Percentiles rank a stretch among this genome's conserved stretches.
Evolutionary conservation across 1,140 invertebrate species (phyloP).

Genomic region (Apis dorsata): DNA sequence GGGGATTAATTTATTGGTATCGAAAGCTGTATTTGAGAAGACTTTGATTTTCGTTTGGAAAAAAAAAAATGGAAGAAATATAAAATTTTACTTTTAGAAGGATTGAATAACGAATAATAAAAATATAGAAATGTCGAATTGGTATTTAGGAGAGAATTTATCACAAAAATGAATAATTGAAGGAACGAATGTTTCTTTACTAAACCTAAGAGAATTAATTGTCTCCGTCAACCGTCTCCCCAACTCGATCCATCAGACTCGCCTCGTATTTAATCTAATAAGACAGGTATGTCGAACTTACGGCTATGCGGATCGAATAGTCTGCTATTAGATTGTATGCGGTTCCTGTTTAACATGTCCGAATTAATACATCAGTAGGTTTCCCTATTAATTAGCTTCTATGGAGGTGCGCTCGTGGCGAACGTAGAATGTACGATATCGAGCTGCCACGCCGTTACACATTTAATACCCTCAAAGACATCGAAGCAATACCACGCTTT

Average conservation of each 20-base stretch:
- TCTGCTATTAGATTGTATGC: constrained; percentile 35
- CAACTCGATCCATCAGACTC: neutral
- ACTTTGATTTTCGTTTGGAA: no score
- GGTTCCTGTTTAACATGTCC: constrained; percentile 48
- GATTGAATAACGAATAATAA: no score
- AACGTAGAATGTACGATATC: constrained; percentile 44
- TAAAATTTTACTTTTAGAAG: no score
- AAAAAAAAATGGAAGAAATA: no score
- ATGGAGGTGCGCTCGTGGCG: constrained; percentile 28
- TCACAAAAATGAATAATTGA: neutral
- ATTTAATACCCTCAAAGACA: constrained; percentile 50
- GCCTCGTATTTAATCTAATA: constrained; percentile 31
- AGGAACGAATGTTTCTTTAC: neutral
- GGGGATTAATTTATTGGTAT: no score
- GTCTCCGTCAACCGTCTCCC: neutral
- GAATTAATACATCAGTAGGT: constrained; percentile 52
- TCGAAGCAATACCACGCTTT: constrained; percentile 11
- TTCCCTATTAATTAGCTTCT: constrained; percentile 50
- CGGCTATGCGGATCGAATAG: constrained; percentile 30
- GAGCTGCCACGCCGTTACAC: constrained; percentile 15
- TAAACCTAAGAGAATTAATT: neutral
- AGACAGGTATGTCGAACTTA: constrained; percentile 33
- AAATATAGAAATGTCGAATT: no score
- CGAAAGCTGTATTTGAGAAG: no score
- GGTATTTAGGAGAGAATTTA: no score